Evolutionary conservation across 2,888 invertebrate genomes (phyloP).

Genomic region (Athetis lepigone): DNA sequence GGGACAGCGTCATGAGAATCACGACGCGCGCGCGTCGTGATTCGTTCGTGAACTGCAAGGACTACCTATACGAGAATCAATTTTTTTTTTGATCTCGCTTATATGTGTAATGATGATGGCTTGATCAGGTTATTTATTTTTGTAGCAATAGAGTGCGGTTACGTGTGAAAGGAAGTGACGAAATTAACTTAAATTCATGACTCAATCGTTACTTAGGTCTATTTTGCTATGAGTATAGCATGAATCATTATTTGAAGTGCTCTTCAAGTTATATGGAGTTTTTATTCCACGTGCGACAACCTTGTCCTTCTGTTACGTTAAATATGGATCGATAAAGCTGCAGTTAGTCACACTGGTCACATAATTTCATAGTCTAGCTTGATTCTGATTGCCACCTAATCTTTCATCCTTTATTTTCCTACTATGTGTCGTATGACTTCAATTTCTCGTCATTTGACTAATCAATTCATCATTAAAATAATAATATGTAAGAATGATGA

Average conservation of each 20-base stretch:
- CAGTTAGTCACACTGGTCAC: not conserved
- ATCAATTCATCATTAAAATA: too few species aligned
- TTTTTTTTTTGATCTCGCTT: not conserved
- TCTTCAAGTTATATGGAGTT: conserved; percentile 14
- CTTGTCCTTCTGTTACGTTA: not conserved
- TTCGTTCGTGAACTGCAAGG: not conserved
- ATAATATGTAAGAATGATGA: conserved; percentile 16
- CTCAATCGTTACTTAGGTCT: conserved; percentile 19
- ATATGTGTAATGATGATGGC: not conserved
- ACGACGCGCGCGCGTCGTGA: too few species aligned
- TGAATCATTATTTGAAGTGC: conserved; percentile 34
- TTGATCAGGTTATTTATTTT: not conserved
- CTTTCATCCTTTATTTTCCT: conserved; percentile 3
- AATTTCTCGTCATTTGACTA: not conserved
- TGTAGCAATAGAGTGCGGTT: not conserved
- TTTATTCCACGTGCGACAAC: conserved; percentile 2
- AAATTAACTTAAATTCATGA: conserved; percentile 24
- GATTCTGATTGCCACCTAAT: conserved; percentile 9
- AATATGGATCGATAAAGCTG: conserved; percentile 32
- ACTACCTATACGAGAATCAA: not conserved
- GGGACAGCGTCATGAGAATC: too few species aligned
- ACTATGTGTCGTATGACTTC: not conserved
- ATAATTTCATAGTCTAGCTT: conserved; percentile 15
- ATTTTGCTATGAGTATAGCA: conserved; percentile 8
- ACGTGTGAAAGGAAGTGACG: not conserved